phyloP scores from a whole-genome alignment of 2,888 invertebrate genomes.

The Leptopterna dolabrata region DNA sequence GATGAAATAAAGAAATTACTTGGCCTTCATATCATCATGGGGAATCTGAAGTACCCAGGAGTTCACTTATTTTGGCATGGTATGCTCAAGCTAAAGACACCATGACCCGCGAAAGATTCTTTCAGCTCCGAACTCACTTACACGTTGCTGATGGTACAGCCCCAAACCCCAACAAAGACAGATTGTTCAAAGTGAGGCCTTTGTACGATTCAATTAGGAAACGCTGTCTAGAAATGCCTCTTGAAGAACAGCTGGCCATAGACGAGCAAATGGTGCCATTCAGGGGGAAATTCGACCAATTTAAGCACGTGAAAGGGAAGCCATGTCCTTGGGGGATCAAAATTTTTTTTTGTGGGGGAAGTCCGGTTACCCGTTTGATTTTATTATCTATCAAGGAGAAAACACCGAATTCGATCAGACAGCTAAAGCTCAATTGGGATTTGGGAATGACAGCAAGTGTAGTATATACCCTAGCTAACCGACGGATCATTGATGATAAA shows the following conservation, averaged over 20 bases:
- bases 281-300: constrained; percentile 62
- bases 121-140: constrained; percentile 56
- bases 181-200: constrained; percentile 62
- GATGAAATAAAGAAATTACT: no score
- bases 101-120: constrained; percentile 61
- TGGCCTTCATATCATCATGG: no score
- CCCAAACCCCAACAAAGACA: constrained; percentile 53
- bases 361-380: constrained; percentile 63
- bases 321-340: constrained; percentile 64
- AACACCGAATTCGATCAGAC: constrained; percentile 60
- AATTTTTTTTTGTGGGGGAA: constrained; percentile 62
- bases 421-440: constrained; percentile 39
- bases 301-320: constrained; percentile 64
- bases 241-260: constrained; percentile 59
- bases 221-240: constrained; percentile 57
- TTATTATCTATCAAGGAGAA: constrained; percentile 63
- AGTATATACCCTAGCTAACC: constrained; percentile 10
- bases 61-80: neutral
- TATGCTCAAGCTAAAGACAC: constrained; percentile 24
- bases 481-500: neutral
- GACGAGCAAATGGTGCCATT: constrained; percentile 65
- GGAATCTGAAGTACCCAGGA: no score
- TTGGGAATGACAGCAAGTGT: constrained; percentile 6
- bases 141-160: constrained; percentile 61
- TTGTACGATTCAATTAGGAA: constrained; percentile 60